Evolutionary conservation across 2,888 invertebrate species (phyloP), one percentile per base, ranked within the genome.

Genomic region (Zygothrica quintamaculata): DNA sequence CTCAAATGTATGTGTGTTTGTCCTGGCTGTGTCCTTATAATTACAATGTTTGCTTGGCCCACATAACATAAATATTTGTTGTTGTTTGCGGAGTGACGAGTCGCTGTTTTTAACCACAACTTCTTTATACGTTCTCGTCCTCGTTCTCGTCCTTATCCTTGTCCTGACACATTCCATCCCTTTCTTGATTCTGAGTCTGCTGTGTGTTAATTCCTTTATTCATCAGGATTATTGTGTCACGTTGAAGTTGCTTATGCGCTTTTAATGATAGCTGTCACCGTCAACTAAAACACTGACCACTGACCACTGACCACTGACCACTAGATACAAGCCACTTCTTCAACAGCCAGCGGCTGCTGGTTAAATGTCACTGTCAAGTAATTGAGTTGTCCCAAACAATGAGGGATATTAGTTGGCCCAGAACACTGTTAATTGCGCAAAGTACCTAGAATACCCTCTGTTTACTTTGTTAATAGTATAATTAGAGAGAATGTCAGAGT

Each of bases 201-300:
- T 71, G 48, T 81, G 62, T 69, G 71, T 71, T 78, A 71, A 76
- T 76, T 71, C 72, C 71, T 70, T 75, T 81, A 81, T 81, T 79
- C 81, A 73, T 84, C 85, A 86, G 86, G 84, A 86, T 85, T 84
- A 84, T 76, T 82, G 82, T 84, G 84, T 82, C 84, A 84, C 77
- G 79, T 80, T 84, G 79, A 70, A 66, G 76, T 80, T 77, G 79
- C 84, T 84, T 84, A 84, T 84, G 82, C 82, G 82, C 82, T 84
- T 84, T 84, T 84, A 84, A 84, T 84, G 82, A 82, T 76, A 84
- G 82, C 81, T 76, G 74, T 77, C 82, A 65, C 66, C 31, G 43
- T 15, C 33, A 60, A 48, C 58, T 53, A 5, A 0, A 29, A 31
- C 18, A 42, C 31, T 46, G 51, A 31, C 44, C 36, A 52, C 51